Evolutionary conservation across 2,888 invertebrate genomes (phyloP), one percentile per base, ranked within the genome.

Genomic region (Plagiodera versicolora): DNA sequence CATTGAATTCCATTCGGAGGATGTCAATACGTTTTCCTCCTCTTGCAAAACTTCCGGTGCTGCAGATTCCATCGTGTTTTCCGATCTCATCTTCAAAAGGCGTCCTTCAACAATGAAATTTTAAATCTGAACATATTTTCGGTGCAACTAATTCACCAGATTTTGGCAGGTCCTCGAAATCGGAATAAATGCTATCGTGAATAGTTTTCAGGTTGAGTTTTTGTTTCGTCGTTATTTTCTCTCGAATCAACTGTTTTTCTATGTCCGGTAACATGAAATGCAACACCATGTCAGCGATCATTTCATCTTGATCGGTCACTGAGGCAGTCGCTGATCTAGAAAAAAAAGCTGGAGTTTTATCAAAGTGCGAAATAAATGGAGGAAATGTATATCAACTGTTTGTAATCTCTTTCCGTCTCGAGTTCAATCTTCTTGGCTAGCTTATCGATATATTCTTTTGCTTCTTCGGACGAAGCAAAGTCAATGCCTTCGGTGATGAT

Each of bases 401-500:
- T 45, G 45, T 63, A 63, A 19, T 63, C 53, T 9, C 80, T 71
- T 59, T 81, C 77, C 58, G 83, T 81, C 53, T 86, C 81, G 61
- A 78, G 76, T 66, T 89, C 88, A 32, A 89, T 82, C 67, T 82
- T 81, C 6, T 80, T 78, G 0, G 88, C 87, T 48, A 86, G 66
- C 4, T 79, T 74, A n/a, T 80, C 73, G 14, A 89, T 81, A 61
- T 85, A 83, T 2, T 77, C 69, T 10, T 81, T 77, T 0, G 88
- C 85, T 64, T 86, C 82, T 17, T 82, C 77, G 14, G 85, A 83
- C 0, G 87, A 85, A 1, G 83, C 80, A 64, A 83, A 81, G 18
- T 87, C 83, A 64, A 87, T 81, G 11, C 87, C 85, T 60, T 85
- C 84, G 4, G 84, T 80, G 10, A 90, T 82, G 8, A 89, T 83